Conservation (phyloP, 2,888 invertebrate genomes). For the Drosophila borealis region DNA sequence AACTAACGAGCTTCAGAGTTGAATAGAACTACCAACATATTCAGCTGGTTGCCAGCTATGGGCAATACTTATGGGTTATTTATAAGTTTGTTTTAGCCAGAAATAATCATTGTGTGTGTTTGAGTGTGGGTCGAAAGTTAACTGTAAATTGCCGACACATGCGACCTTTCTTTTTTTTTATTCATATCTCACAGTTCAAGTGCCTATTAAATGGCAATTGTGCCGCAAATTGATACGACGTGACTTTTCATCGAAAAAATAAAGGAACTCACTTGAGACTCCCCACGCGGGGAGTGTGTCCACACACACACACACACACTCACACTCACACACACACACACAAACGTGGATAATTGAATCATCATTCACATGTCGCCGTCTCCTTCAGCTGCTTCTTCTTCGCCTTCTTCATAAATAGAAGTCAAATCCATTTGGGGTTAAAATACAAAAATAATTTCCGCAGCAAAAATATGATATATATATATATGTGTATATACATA, state of each 20-base stretch:
- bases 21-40: not conserved
- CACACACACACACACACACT: slow-evolving; percentile 17
- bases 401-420: slow-evolving; percentile 55
- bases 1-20: too few species aligned
- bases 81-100: not conserved
- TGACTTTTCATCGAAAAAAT: slow-evolving; percentile 75
- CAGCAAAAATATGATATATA: slow-evolving; percentile 16
- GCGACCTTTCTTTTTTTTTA: slow-evolving; percentile 13
- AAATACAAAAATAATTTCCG: slow-evolving; percentile 76
- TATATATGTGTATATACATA: slow-evolving; percentile 4
- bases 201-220: slow-evolving; percentile 81
- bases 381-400: not conserved
- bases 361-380: slow-evolving; percentile 42
- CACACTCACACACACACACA: slow-evolving; percentile 11
- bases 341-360: slow-evolving; percentile 70
- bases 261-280: slow-evolving; percentile 71
- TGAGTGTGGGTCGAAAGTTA: slow-evolving; percentile 6
- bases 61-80: not conserved
- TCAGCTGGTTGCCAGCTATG: not conserved
- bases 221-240: slow-evolving; percentile 80
- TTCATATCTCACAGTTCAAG: slow-evolving; percentile 59
- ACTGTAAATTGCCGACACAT: slow-evolving; percentile 64
- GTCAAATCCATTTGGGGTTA: slow-evolving; percentile 71
- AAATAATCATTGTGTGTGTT: slow-evolving; percentile 16
- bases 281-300: slow-evolving; percentile 30